Conservation (phyloP, 1,140 invertebrate species). For the Drosophila nannoptera region DNA sequence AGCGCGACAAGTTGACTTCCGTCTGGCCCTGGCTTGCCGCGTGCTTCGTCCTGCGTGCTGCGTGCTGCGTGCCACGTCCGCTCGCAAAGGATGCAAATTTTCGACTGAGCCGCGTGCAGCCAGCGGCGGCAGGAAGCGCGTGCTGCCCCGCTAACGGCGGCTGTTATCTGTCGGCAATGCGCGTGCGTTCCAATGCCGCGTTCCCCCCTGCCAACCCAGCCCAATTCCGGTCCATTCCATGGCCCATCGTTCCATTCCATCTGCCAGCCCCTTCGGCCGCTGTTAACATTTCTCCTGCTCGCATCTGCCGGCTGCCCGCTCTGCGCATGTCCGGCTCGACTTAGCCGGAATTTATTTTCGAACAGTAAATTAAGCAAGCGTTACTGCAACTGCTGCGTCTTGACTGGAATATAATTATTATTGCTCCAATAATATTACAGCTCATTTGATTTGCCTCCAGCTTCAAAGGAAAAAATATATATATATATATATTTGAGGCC, state of each 20-base stretch:
- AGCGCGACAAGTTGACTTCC: conserved; percentile 50
- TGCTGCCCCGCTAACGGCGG: conserved; percentile 15
- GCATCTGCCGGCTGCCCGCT: conserved; percentile 23
- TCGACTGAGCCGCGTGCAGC: conserved; percentile 57
- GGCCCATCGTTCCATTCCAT: conserved; percentile 24
- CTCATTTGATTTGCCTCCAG: no score
- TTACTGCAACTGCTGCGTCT: neutral
- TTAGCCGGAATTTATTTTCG: conserved; percentile 51
- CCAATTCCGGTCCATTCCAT: conserved; percentile 6
- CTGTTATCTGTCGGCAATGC: conserved; percentile 15
- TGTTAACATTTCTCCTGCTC: conserved; percentile 17
- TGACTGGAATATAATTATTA: no score
- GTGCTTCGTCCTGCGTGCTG: conserved; percentile 55
- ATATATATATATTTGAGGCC: no score
- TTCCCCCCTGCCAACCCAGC: conserved; percentile 1
- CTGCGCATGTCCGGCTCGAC: conserved; percentile 53
- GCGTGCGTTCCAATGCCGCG: conserved; percentile 30
- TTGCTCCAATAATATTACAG: no score
- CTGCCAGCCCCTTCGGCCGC: neutral
- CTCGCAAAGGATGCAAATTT: conserved; percentile 68
- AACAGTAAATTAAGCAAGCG: conserved; percentile 30
- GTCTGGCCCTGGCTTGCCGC: conserved; percentile 14
- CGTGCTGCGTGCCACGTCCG: conserved; percentile 58
- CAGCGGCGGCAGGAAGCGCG: conserved; percentile 40
- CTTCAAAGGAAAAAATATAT: no score